These are phyloP conservation scores for Lamprotornis superbus DNA, from an alignment of 2,113 vertebrate species.

Conservation along the genomic window DNA sequence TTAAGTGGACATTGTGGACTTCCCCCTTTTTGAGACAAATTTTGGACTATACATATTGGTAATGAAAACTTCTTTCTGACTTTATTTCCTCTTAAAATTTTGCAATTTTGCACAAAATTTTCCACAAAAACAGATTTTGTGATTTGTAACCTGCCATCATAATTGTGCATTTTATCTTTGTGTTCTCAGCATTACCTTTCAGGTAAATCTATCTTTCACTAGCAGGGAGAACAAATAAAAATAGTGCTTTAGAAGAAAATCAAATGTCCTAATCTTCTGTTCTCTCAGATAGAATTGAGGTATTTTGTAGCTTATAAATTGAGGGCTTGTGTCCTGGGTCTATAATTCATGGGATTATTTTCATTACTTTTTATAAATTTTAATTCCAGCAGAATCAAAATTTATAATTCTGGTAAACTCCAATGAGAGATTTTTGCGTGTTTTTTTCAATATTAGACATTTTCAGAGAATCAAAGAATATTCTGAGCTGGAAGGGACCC, in stretches of 20 bases:
- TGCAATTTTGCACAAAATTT: not conserved
- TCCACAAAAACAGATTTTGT: not conserved
- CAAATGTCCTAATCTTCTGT: not conserved
- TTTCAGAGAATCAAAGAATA: not conserved
- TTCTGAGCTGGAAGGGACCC: not conserved
- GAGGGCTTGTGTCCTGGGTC: accelerated
- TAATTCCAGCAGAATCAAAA: not conserved
- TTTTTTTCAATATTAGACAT: not conserved
- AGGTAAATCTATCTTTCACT: not conserved
- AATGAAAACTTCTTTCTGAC: not conserved
- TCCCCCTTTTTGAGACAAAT: not conserved
- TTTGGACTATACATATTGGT: not conserved
- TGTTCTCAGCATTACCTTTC: not conserved
- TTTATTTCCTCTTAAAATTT: not conserved
- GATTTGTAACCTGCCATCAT: not conserved
- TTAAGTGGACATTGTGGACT: not conserved
- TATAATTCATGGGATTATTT: not conserved
- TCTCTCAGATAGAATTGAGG: not conserved
- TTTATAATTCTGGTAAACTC: not conserved
- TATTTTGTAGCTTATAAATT: not conserved
- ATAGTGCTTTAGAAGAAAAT: not conserved
- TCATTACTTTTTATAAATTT: not conserved
- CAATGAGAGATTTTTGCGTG: not conserved
- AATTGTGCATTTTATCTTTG: not conserved
- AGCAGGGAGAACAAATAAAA: not conserved